Base-by-base conservation (phyloP, 2,113 vertebrate genomes). In the Nibea albiflora region DNA sequence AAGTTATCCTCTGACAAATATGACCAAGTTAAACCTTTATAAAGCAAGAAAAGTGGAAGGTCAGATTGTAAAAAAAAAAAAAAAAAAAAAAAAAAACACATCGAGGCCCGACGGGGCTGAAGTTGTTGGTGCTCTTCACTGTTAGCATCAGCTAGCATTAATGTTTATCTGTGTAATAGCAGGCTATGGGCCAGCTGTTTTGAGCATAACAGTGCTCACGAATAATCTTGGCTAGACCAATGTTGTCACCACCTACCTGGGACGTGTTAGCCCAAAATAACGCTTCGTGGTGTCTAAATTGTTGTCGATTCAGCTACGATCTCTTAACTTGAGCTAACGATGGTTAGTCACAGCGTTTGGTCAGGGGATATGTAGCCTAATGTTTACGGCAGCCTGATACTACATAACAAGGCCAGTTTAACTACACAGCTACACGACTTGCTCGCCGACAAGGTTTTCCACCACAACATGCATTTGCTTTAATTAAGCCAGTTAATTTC, bases 81-180 rank as follows among this genome's bases (percentile, higher is more conserved):
- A 31, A 31, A 31, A 31, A 31, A 35, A 72, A 87, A 74, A 31
- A 31, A 31, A 35, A 72, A 87, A 74, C 66, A 80, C 47, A 85
- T 4, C 10, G 46, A 70, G 76, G 70, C 76, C 62, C 46, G 46
- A n/a, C 24, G 31, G 15, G 35, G 57, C 60, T 71, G 3, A 79
- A 81, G 67, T 85, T 82, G 82, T 60, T 70, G 11, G 49, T 66
- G 5, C 16, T 79, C 52, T 31, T 44, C 17, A 44, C 78, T 62
- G 78, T 78, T 93, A 93, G 91, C 91, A 86, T 82, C 60, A 72
- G 89, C 83, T 86, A 84, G 66, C 86, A 66, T 31, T 15, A 7
- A 10, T 89, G 85, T 90, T 86, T 90, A 89, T 83, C 72, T 79
- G 57, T 35, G 74, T 67, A 31, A 64, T 4, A 80, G 20, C 56